Conservation (phyloP, 2,113 vertebrate genomes). For the Brachyhypopomus gauderio region DNA sequence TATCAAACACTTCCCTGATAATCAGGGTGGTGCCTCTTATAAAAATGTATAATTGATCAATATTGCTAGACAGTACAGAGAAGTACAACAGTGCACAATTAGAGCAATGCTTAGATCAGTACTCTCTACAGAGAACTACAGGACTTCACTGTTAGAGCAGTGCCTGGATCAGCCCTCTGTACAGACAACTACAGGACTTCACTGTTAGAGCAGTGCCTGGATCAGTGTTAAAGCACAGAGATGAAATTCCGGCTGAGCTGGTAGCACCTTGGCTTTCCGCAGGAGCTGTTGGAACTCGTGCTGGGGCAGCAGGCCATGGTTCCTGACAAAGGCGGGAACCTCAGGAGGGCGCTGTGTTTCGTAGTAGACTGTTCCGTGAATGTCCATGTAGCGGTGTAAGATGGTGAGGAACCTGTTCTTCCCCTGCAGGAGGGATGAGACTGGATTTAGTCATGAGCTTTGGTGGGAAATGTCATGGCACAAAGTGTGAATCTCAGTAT, state of each 20-base stretch:
- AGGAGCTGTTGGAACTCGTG: slow-evolving; percentile 95
- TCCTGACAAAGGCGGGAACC: slow-evolving; percentile 92
- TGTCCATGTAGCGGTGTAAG: slow-evolving; percentile 93
- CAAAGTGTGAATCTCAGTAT: neutral
- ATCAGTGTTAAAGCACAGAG: neutral
- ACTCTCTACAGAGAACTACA: too few relatives aligned
- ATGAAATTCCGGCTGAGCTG: neutral
- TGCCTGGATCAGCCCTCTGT: too few relatives aligned
- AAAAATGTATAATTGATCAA: too few relatives aligned
- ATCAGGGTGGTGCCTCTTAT: too few relatives aligned
- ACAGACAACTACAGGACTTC: neutral
- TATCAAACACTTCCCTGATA: too few relatives aligned
- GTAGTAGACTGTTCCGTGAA: slow-evolving; percentile 94
- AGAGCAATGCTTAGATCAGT: too few relatives aligned
- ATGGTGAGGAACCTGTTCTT: slow-evolving; percentile 89
- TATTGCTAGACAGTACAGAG: too few relatives aligned
- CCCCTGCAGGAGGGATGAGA: slow-evolving; percentile 72
- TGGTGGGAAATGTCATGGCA: neutral
- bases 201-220: neutral
- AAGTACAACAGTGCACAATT: too few relatives aligned
- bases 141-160: too few relatives aligned
- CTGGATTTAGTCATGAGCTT: neutral
- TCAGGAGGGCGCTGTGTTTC: slow-evolving; percentile 92
- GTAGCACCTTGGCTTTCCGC: slow-evolving; percentile 85
- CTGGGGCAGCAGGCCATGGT: slow-evolving; percentile 93